Base-by-base conservation (phyloP, 2,888 invertebrate genomes). In the Liodrosophila aerea region DNA sequence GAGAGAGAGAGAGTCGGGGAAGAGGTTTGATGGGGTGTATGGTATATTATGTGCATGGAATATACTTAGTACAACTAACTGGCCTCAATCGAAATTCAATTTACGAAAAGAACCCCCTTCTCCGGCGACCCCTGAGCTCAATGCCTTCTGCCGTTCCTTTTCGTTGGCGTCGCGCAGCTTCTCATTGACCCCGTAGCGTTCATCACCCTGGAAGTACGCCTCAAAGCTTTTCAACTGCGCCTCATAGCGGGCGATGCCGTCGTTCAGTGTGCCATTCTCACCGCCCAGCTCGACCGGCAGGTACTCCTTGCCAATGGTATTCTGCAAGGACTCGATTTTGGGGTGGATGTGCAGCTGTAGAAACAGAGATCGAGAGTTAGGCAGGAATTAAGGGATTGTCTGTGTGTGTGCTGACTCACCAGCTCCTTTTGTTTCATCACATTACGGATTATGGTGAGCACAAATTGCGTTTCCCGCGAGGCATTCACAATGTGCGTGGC, bases 241-340 rank as follows among this genome's bases (percentile, higher is more conserved):
- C 62, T 87, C 85, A 50, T 74, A 87, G 22, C 62, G 64, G n/a
- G 69, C 4, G 4, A 76, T 57, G 4, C 77, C 74, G 4, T 87
- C 86, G n/a, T 61, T 64, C 4, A 92, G 80, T 39, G 91, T 89
- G 65, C 92, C 91, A 65, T 91, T 92, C 2, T 90, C 90, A 16
- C 94, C 94, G n/a, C 94, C 94, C 78, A 93, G 93, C 81, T 94
- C 94, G 1, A 82, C 88, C 0, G 94, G 94, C 30, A 94, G 87
- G 49, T 92, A 90, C 12, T 92, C 91, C 80, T 92, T 91, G 7
- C 94, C 93, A 39, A 94, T 90, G 41, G 91, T 82, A 72, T 92
- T 90, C n/a, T 86, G 81, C 41, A 89, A 62, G 5, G 85, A 87
- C 52, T 89, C 88, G 31, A 88, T n/a, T 47, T 73, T 84, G 2